These are phyloP conservation scores for Cepphus grylle DNA, from an alignment of 2,113 vertebrate genomes.

Conservation along the genomic window DNA sequence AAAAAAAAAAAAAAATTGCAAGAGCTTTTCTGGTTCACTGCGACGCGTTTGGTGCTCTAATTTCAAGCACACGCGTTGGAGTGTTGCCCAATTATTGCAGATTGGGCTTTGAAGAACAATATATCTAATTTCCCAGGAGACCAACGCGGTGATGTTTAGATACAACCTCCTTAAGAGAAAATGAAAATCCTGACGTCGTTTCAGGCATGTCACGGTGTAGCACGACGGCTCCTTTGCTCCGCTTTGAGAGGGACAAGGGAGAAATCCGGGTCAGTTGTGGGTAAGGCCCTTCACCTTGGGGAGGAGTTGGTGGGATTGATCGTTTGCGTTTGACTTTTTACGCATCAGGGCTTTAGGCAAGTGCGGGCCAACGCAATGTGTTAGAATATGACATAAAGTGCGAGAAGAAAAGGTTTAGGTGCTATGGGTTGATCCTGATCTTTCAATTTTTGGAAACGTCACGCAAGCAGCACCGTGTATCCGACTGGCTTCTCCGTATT, in stretches of 20 bases:
- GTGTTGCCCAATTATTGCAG: not conserved
- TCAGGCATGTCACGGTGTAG: not conserved
- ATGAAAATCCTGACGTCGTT: not conserved
- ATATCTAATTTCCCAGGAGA: not conserved
- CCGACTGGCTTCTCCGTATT: not conserved
- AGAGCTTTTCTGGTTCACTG: not conserved
- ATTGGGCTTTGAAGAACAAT: not conserved
- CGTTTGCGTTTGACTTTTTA: not conserved
- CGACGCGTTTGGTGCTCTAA: not conserved
- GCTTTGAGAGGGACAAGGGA: not conserved
- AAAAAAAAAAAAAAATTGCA: not conserved
- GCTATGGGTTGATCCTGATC: not conserved
- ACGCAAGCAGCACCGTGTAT: rapidly evolving
- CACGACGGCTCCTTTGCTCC: not conserved
- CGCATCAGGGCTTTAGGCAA: not conserved
- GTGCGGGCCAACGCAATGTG: not conserved
- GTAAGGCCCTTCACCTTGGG: not conserved
- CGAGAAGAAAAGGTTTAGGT: not conserved
- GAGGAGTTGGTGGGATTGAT: not conserved
- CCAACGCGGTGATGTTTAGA: not conserved
- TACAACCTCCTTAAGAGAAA: not conserved
- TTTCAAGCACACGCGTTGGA: not conserved
- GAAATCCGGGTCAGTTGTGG: not conserved
- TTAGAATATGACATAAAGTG: rapidly evolving
- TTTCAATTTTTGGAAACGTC: not conserved